A percentile compares a stretch with the other conserved stretches of the same genome.
phyloP scores from a whole-genome alignment of 53 echinoderm and acorn worm species.

The Echinarachnius parma region DNA sequence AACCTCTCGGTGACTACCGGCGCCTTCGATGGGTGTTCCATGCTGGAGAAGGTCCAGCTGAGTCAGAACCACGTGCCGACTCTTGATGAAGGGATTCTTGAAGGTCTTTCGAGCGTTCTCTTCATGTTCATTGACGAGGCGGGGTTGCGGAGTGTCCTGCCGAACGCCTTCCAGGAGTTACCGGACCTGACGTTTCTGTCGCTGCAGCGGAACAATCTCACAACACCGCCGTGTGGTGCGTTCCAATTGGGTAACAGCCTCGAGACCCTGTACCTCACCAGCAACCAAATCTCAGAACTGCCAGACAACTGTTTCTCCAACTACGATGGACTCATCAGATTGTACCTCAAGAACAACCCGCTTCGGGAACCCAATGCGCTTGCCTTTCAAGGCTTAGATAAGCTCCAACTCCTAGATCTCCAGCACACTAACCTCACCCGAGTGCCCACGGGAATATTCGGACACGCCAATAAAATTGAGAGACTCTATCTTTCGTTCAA shows the following conservation, averaged over 20 bases:
- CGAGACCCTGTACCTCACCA: constrained; percentile 11
- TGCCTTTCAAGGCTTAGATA: constrained; percentile 8
- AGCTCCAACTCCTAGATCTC: constrained; percentile 2
- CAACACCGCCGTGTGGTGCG: constrained; percentile 14
- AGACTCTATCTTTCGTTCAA: constrained; percentile 34
- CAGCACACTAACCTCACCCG: constrained; percentile 11
- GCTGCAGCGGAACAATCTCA: constrained; percentile 19
- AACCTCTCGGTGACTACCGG: constrained; percentile 14
- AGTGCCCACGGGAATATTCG: constrained; percentile 31
- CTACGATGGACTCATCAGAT: not conserved
- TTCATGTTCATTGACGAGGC: constrained; percentile 31
- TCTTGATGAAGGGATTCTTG: not conserved
- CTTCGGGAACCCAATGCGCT: constrained; percentile 3
- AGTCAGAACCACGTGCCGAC: constrained; percentile 4
- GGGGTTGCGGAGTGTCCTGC: not conserved
- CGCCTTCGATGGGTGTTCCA: constrained; percentile 11
- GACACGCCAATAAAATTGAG: constrained; percentile 21
- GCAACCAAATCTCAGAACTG: constrained; percentile 9
- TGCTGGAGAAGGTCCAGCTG: constrained; percentile 7
- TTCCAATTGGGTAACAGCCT: constrained; percentile 7
- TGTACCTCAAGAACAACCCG: constrained; percentile 31
- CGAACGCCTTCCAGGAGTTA: constrained; percentile 8
- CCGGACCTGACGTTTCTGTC: constrained; percentile 8
- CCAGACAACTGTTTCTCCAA: constrained; percentile 14
- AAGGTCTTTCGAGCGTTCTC: not conserved